Evolutionary conservation across 2,797 vertebrate genomes (phyloP).

Genomic region (Sebastes diaconus): DNA sequence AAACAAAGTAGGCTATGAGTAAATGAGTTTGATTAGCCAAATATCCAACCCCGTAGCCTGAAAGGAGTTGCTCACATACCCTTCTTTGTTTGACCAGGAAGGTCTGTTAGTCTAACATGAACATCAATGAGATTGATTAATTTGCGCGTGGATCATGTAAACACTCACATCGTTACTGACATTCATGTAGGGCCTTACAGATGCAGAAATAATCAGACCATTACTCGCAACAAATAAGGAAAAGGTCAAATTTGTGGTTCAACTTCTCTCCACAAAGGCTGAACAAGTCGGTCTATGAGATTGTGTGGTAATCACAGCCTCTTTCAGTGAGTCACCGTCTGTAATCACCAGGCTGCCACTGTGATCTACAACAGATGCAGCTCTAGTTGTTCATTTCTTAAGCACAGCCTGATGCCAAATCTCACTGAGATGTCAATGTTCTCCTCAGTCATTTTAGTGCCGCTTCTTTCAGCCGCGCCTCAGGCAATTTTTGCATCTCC

Average conservation of each 20-base stretch:
- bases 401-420: conserved; percentile 22
- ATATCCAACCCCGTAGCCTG: not conserved
- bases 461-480: conserved; percentile 1
- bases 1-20: not conserved
- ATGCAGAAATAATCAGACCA: conserved; percentile 5
- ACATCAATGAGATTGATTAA: not conserved
- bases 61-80: not conserved
- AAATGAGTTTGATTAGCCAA: not conserved
- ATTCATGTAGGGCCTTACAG: not conserved
- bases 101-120: not conserved
- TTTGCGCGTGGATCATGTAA: not conserved
- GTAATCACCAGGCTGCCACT: conserved; percentile 43
- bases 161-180: not conserved
- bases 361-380: conserved; percentile 41
- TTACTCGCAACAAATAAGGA: not conserved
- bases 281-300: conserved; percentile 8
- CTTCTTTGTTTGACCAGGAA: not conserved
- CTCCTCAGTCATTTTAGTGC: not conserved
- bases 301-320: conserved; percentile 24
- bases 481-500: not conserved
- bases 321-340: conserved; percentile 35
- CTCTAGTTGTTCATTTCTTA: conserved; percentile 27
- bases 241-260: conserved; percentile 29
- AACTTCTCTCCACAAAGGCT: conserved; percentile 3
- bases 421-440: conserved; percentile 17